A percentile compares a stretch with the other conserved stretches of the same genome.
Conservation (phyloP, 2,888 invertebrate genomes). For the Cordilura impudica region DNA sequence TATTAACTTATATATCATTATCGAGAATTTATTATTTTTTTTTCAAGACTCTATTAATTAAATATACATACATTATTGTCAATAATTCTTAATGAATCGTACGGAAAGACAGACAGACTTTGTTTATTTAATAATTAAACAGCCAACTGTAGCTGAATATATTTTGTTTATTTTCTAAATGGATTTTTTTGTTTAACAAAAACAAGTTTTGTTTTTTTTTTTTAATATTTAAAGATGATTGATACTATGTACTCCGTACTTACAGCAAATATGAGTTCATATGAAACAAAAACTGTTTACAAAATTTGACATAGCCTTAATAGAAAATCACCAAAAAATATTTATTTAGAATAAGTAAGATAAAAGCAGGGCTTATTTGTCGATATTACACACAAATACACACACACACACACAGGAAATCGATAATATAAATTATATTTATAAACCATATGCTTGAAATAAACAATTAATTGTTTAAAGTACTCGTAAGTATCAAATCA, state of each 20-base stretch:
- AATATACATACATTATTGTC: background rate
- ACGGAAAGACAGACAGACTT: background rate
- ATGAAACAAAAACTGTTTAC: background rate
- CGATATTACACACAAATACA: background rate
- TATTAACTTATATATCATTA: background rate
- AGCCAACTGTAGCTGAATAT: background rate
- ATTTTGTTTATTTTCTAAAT: slow-evolving; percentile 15
- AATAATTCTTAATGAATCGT: background rate
- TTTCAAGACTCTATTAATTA: background rate
- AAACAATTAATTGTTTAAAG: background rate
- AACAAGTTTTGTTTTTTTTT: background rate
- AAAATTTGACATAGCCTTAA: background rate
- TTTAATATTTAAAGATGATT: background rate
- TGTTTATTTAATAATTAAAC: background rate
- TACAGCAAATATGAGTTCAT: background rate
- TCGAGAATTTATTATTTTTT: background rate
- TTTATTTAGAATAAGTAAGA: background rate
- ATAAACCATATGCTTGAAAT: background rate
- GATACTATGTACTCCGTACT: background rate
- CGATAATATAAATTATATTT: background rate
- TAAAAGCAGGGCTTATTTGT: background rate
- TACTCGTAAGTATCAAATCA: background rate
- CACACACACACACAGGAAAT: background rate
- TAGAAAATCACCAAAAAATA: background rate
- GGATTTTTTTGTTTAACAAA: too few relatives aligned